phyloP scores from a whole-genome alignment of 2,113 vertebrate species.

The Mungos mungo region DNA sequence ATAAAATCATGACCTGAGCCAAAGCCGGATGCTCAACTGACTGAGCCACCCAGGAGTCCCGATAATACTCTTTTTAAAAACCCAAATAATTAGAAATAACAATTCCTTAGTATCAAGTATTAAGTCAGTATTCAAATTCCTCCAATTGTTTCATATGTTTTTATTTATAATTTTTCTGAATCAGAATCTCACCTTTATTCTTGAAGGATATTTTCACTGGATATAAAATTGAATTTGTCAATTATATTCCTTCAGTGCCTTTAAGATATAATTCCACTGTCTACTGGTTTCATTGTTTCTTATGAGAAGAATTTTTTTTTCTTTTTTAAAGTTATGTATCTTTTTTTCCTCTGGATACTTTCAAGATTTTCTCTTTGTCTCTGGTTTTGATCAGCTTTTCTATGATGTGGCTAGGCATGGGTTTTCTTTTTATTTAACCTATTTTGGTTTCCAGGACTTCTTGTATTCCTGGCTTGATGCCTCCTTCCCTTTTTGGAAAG shows the following conservation, averaged over 20 bases:
- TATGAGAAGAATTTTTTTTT: not conserved
- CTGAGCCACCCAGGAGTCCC: too few species aligned
- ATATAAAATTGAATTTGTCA: not conserved
- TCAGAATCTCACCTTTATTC: not conserved
- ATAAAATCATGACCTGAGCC: too few species aligned
- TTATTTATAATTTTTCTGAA: not conserved
- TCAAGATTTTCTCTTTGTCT: conserved; percentile 1
- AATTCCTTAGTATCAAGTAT: not conserved
- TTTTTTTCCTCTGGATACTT: not conserved
- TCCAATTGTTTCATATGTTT: not conserved
- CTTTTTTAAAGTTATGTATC: not conserved
- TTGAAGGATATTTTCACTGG: not conserved
- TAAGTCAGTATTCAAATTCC: not conserved
- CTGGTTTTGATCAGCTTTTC: not conserved
- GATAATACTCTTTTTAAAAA: not conserved
- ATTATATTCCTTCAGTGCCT: not conserved
- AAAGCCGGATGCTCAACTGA: too few species aligned
- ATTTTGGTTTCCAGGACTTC: not conserved
- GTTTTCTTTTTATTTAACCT: not conserved
- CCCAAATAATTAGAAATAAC: not conserved
- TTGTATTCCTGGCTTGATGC: not conserved
- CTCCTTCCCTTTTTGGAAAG: not conserved
- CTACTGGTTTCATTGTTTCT: not conserved
- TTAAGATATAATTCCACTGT: not conserved
- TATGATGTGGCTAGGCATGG: not conserved